Evolutionary conservation across 2,113 vertebrate genomes (phyloP).

Genomic region (Stigmatopora argus): DNA sequence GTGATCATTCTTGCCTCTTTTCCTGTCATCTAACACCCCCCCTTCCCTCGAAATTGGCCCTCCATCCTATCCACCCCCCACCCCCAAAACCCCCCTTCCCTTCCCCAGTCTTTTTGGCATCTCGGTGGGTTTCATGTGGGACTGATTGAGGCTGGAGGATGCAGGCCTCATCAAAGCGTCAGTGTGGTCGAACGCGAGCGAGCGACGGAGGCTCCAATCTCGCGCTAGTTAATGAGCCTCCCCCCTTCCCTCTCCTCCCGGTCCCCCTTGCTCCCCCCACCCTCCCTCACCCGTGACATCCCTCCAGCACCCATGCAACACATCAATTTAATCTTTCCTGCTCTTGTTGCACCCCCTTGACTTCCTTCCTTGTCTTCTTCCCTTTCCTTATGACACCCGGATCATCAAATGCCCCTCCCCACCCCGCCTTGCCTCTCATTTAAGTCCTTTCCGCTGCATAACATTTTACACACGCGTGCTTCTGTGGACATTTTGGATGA

Average conservation of each 20-base stretch:
- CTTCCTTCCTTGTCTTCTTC: slow-evolving; percentile 16
- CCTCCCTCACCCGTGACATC: slow-evolving; percentile 26
- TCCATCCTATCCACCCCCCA: slow-evolving; percentile 27
- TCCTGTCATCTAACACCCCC: slow-evolving; percentile 39
- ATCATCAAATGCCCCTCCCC: slow-evolving; percentile 2
- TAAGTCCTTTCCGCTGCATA: not conserved
- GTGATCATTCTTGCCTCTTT: slow-evolving; percentile 24
- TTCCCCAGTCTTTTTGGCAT: slow-evolving; percentile 33
- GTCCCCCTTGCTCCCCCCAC: slow-evolving; percentile 28
- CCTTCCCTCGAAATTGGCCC: slow-evolving; percentile 23
- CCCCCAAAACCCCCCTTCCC: slow-evolving; percentile 34
- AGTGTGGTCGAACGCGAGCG: slow-evolving; percentile 73
- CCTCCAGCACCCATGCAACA: slow-evolving; percentile 36
- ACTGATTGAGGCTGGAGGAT: slow-evolving; percentile 75
- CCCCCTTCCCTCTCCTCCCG: slow-evolving; percentile 23
- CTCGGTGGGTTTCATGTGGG: slow-evolving; percentile 73
- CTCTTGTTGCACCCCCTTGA: slow-evolving; percentile 17
- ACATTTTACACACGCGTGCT: slow-evolving; percentile 12
- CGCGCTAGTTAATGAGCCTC: slow-evolving; percentile 73
- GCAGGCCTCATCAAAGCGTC: slow-evolving; percentile 75
- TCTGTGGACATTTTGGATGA: slow-evolving; percentile 7
- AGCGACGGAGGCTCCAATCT: slow-evolving; percentile 74
- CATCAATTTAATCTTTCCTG: slow-evolving; percentile 12
- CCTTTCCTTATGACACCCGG: slow-evolving; percentile 10
- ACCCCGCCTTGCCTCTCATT: slow-evolving; percentile 15